phyloP scores from a whole-genome alignment of 2,888 invertebrate genomes.

The Diabrotica balteata region DNA sequence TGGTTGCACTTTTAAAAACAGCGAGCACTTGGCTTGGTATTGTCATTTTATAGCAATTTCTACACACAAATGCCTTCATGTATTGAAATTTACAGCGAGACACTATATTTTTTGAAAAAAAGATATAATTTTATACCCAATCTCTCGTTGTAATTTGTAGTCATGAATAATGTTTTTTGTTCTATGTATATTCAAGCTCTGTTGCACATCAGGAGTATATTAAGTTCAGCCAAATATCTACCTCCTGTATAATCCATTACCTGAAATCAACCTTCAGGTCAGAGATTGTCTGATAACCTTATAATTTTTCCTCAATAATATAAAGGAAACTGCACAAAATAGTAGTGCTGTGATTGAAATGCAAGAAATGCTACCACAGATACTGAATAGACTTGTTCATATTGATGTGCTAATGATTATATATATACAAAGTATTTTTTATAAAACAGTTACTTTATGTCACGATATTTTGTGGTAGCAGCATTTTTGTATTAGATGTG shows the following conservation, averaged over 20 bases:
- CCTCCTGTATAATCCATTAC: constrained; percentile 32
- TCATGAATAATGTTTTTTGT: constrained; percentile 22
- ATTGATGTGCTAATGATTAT: constrained; percentile 16
- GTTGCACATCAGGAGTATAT: constrained; percentile 30
- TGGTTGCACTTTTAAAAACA: constrained; percentile 38
- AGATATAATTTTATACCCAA: constrained; percentile 38
- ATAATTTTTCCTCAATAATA: constrained; percentile 11
- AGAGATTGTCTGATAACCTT: constrained; percentile 8
- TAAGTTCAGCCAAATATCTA: constrained; percentile 42
- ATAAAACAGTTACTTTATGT: constrained; percentile 23
- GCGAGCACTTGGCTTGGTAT: constrained; percentile 32
- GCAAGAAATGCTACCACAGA: constrained; percentile 26
- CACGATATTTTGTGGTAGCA: constrained; percentile 23
- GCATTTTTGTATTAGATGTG: constrained; percentile 17
- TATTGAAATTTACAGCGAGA: constrained; percentile 35
- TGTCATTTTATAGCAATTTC: constrained; percentile 29
- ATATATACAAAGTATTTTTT: constrained; percentile 28
- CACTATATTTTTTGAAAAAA: constrained; percentile 38
- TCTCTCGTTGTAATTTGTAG: constrained; percentile 32
- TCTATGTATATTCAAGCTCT: constrained; percentile 21
- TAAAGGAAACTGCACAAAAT: constrained; percentile 35
- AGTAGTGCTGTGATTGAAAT: constrained; percentile 28
- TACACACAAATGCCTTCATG: constrained; percentile 36
- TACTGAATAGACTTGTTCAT: constrained; percentile 15
- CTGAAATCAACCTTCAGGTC: constrained; percentile 11